Evolutionary conservation across 1,140 invertebrate genomes (phyloP), one percentile per base, ranked within the genome.

Genomic region (Euura lappo): DNA sequence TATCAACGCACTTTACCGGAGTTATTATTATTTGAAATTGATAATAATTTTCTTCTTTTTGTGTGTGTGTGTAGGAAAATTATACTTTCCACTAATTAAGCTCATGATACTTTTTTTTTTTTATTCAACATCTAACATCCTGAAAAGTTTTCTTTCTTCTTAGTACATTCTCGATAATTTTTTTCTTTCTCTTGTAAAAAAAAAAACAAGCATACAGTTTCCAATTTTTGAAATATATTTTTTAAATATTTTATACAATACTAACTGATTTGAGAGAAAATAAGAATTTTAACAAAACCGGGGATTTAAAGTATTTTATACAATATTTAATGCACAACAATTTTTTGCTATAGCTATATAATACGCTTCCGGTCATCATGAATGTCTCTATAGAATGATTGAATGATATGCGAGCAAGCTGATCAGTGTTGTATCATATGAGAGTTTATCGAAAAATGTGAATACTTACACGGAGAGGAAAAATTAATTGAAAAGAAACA

Each of bases 401-500:
- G 28, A 28, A 28, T 28, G 28, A 28, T 28, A 1, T 28, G 51
- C 6, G 51, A 60, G 51, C 51, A 60, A 60, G 51, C 51, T 60
- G 51, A 60, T 60, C 51, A 60, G 51, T 60, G 51, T 60, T 60
- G 51, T 60, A 43, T 28, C 28, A 28, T 28, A 28, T 71, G 70
- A 74, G 72, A 79, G 76, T 80, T 80, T 78, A 28, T 28, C 28
- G 66, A 71, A 79, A 80, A 72, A 74, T 78, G 76, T 82, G 77
- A 81, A 84, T 60, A 60, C 1, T 28, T 28, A 28, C 28, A 28
- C 28, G 28, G 28, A 28, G 28, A 28, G 28, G 28, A 28, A 28
- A 60, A 81, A 84, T 83, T 80, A 79, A 79, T 76, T 80, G 72
- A 71, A 75, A 81, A 73, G 45, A 44, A 74, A 81, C 4, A 44